Base-by-base conservation (phyloP, 2,113 vertebrate species). In the Eptatretus burgeri region DNA sequence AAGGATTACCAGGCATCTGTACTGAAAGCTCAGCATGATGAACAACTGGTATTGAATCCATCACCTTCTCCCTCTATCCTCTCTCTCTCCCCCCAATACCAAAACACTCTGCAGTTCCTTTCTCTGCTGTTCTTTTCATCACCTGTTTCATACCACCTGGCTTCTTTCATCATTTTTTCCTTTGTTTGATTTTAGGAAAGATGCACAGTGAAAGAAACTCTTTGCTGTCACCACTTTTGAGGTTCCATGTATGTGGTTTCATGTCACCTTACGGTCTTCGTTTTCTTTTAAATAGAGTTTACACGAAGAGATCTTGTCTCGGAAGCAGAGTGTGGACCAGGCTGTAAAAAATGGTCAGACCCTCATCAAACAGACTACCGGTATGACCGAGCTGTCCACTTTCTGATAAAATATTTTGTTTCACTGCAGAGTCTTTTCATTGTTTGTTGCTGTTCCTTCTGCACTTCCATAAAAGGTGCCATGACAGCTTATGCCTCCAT, bases 251-350 rank as follows among this genome's bases (percentile, higher is more conserved):
- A 41, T 41, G 3, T n/a, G n/a, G n/a, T n/a, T n/a, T n/a, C n/a
- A n/a, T 41, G 27, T 41, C 27, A 5, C 27, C 7, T 41, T 41
- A 7, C 7, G 27, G 27, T 41, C 27, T 41, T 41, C 7, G 3
- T 41, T 41, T 66, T 27, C 10, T 72, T 72, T 66, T 12, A 63
- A 69, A 63, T 69, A 96, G 91, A 74, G 82, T 69, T 75, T 98
- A 68, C 93, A 93, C 49, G 91, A 98, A 69, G 89, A 98, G 70
- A 96, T 98, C 63, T 51, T 84, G 70, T 93, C 84, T 75, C 77
- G 86, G 74, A 98, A 93, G 76, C 93, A 87, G 75, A 91, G 83
- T 0, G 84, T 98, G 69, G 91, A 98, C 75, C 89, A 98, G 77
- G 91, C 91, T 69, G 80, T 98, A 70, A 84, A 86, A 72, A 98